phyloP scores from a whole-genome alignment of 2,113 vertebrate genomes.

The Stercorarius parasiticus region DNA sequence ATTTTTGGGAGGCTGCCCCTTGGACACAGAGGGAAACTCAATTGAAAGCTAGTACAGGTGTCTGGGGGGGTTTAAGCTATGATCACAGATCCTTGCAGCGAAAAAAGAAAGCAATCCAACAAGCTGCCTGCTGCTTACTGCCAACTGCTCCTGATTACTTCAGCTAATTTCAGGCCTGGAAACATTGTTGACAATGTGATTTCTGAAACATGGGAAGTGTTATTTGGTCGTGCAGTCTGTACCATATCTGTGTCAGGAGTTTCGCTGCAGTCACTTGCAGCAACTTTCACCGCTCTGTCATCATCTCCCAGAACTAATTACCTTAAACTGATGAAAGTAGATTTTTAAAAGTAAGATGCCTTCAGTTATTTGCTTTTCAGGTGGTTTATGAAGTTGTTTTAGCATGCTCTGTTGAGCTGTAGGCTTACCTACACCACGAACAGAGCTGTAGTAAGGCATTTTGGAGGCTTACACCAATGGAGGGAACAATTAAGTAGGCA shows the following conservation, averaged over 20 bases:
- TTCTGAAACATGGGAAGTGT: conserved; percentile 83
- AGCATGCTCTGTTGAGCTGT: background rate
- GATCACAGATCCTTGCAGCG: background rate
- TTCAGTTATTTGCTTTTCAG: conserved; percentile 58
- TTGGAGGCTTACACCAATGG: background rate
- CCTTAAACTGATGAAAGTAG: conserved; percentile 64
- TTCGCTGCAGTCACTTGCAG: conserved; percentile 59
- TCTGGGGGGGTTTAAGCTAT: background rate
- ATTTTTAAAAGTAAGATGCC: conserved; percentile 15
- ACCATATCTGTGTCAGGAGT: conserved; percentile 68
- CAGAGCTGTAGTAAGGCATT: background rate
- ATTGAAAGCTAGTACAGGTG: background rate
- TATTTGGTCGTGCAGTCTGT: conserved; percentile 76
- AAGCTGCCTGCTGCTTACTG: conserved; percentile 71
- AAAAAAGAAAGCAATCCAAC: conserved; percentile 16
- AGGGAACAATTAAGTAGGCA: background rate
- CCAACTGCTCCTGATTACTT: conserved; percentile 83
- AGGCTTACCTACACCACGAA: background rate
- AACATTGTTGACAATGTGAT: conserved; percentile 81
- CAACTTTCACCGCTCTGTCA: conserved; percentile 55
- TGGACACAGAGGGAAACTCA: background rate
- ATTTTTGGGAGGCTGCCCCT: background rate
- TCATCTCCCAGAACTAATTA: conserved; percentile 76
- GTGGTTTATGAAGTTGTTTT: conserved; percentile 23
- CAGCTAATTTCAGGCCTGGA: conserved; percentile 80